Base-by-base conservation (phyloP, 2,888 invertebrate species). In the Cyclophora punctaria region DNA sequence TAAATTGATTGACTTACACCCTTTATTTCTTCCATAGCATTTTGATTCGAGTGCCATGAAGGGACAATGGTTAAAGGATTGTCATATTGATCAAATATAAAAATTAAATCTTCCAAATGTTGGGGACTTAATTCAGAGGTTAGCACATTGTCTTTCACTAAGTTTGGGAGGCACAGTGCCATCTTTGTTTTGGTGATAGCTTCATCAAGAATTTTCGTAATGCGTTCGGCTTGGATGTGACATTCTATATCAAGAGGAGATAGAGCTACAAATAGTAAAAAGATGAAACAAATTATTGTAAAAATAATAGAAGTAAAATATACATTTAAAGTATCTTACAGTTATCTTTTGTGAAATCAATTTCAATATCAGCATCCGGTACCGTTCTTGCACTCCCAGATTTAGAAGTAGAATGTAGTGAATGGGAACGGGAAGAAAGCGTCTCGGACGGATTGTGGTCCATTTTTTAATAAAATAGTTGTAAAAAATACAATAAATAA, bases 131-230 rank as follows among this genome's bases (percentile, higher is more conserved):
- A 57, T 0, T 82, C 64, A 2, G 65, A 69, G 48, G 57, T 69
- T 3, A 87, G 67, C 2, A 71, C 73, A 5, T 65, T 60, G 49
- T 87, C 83, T 41, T 78, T 73, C 3, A 86, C 83, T 42, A 85
- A 63, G 7, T 66, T 61, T 0, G 83, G 79, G 3, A 87, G 64
- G 54, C 80, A 83, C 4, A 86, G 62, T 2, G 84, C 76, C 7
- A 90, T 63, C 55, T 85, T 59, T 6, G 48, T 53, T 62, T 90
- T 89, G 50, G 80, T 78, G 2, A 90, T 73, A 0, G 84, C 73
- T 48, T 84, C 89, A 48, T 89, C 82, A 3, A 91, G 60, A 43
- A 91, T 86, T 59, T 85, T 84, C 0, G 88, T 80, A 44, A 91
- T 83, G 34, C 91, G 77, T 51, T 90, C 89, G 3, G 85, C 79